A percentile compares a stretch with the other conserved stretches of the same genome.
Evolutionary conservation across 2,888 invertebrate species (phyloP).

Genomic region (Eulithis prunata): DNA sequence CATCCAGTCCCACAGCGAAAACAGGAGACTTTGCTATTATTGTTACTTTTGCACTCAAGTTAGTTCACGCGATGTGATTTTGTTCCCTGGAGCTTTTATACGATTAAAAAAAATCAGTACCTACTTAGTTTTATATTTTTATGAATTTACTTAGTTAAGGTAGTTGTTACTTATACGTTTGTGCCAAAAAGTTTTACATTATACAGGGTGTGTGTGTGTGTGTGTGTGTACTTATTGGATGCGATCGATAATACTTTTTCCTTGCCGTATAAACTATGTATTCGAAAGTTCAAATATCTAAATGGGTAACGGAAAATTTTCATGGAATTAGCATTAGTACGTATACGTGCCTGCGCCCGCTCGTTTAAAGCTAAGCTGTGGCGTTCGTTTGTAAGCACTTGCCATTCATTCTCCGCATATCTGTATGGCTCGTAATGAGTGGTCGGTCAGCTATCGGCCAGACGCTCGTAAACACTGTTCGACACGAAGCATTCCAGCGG

Average conservation of each 20-base stretch:
- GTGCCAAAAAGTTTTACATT: too few species aligned
- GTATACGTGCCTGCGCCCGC: conserved; percentile 70
- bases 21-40: conserved; percentile 62
- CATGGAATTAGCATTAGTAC: conserved; percentile 36
- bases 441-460: conserved; percentile 74
- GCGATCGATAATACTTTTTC: too few species aligned
- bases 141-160: background rate
- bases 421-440: conserved; percentile 80
- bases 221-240: too few species aligned
- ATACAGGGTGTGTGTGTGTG: too few species aligned
- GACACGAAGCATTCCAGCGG: conserved; percentile 71
- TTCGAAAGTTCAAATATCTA: conserved; percentile 22
- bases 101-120: background rate
- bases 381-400: conserved; percentile 72
- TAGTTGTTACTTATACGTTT: background rate
- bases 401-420: conserved; percentile 78
- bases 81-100: conserved; percentile 22
- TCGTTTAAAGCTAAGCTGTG: conserved; percentile 69
- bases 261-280: too few species aligned
- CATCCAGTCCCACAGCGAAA: conserved; percentile 66
- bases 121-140: background rate
- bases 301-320: conserved; percentile 37
- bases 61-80: conserved; percentile 37
- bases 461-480: conserved; percentile 79
- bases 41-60: conserved; percentile 58